Conservation (phyloP, 2,113 vertebrate species). For the Anhinga rufa region DNA sequence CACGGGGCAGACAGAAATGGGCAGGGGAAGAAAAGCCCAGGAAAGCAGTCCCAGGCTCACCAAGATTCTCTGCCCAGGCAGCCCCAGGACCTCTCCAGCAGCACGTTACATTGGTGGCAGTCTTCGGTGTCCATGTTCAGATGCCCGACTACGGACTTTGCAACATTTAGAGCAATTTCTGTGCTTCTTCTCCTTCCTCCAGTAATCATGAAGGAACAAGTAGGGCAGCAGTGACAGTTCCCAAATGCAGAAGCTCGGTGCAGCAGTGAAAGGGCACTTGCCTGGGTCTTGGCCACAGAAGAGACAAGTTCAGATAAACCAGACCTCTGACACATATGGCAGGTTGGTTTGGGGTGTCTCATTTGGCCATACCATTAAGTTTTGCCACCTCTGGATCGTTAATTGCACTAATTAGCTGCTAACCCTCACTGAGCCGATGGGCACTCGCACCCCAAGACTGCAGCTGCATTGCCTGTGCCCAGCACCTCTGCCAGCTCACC, state of each 20-base stretch:
- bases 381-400: neutral
- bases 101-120: fast-evolving
- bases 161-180: neutral
- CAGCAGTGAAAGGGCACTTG: neutral
- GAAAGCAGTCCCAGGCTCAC: neutral
- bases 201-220: neutral
- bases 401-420: neutral
- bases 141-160: neutral
- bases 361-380: neutral
- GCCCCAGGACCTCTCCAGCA: neutral
- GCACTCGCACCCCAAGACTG: neutral
- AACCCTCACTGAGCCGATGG: neutral
- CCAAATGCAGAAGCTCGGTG: neutral
- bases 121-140: neutral
- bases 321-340: neutral
- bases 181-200: neutral
- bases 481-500: neutral
- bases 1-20: neutral
- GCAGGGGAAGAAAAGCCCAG: neutral
- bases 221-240: neutral
- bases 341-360: neutral
- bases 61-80: neutral
- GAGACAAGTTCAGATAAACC: neutral
- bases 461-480: neutral
- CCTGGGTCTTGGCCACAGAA: neutral